phyloP scores from a whole-genome alignment of 2,113 vertebrate genomes.

The Poicephalus gulielmi region DNA sequence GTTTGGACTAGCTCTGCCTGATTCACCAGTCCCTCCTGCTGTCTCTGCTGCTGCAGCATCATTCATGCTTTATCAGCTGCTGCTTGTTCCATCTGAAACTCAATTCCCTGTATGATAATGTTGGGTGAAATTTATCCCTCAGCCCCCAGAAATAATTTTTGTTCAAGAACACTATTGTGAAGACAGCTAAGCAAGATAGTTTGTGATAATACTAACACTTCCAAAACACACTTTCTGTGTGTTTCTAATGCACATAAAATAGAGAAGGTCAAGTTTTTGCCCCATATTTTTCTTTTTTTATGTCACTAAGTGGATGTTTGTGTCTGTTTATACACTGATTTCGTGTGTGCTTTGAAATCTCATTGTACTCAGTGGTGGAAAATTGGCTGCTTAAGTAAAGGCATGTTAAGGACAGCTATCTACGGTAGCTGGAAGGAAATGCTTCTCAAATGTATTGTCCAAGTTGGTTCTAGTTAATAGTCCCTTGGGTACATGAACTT shows the following conservation, averaged over 20 bases:
- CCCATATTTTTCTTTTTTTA: conserved; percentile 2
- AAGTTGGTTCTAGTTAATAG: conserved; percentile 23
- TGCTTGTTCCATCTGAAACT: background rate
- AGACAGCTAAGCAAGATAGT: background rate
- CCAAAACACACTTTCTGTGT: background rate
- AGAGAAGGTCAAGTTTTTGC: background rate
- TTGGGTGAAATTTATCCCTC: background rate
- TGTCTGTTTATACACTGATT: conserved; percentile 48
- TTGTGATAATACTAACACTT: background rate
- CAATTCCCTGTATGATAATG: background rate
- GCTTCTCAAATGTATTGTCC: conserved; percentile 58
- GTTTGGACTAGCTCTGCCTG: background rate
- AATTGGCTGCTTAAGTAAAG: conserved; percentile 54
- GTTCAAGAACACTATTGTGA: background rate
- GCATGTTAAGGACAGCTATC: conserved; percentile 49
- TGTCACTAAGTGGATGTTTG: conserved; percentile 57
- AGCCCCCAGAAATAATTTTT: background rate
- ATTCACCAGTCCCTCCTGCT: background rate
- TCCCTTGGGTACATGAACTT: conserved; percentile 53
- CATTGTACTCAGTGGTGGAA: conserved; percentile 56
- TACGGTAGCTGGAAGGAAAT: conserved; percentile 70
- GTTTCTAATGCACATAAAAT: background rate
- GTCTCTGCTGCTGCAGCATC: background rate
- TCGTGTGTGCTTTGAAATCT: conserved; percentile 46
- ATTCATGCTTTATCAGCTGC: background rate